Percentiles rank a stretch among this genome's conserved stretches.
These are phyloP conservation scores for Parotocinclus haroldoi DNA, from an alignment of 2,797 vertebrate genomes.

Conservation along the genomic window DNA sequence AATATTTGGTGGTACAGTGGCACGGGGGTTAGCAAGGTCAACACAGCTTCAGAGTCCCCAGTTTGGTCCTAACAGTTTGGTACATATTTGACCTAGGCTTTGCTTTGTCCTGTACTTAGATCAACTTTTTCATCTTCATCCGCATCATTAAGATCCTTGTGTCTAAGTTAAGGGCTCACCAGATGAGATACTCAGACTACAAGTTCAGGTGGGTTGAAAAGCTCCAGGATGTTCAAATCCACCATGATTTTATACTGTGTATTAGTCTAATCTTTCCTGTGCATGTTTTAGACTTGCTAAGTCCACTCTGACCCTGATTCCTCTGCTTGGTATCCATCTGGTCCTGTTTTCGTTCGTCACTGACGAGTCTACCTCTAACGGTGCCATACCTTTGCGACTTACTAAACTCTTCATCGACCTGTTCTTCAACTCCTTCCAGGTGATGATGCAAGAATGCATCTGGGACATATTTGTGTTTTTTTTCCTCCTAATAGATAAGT, in stretches of 20 bases:
- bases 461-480: too few species aligned
- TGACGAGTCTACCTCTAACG: constrained; percentile 78
- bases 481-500: too few species aligned
- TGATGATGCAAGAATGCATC: constrained; percentile 56
- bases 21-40: too few species aligned
- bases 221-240: too few species aligned
- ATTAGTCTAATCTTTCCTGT: too few species aligned
- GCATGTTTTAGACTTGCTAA: constrained; percentile 80
- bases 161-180: constrained; percentile 88
- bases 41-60: too few species aligned
- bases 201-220: constrained; percentile 82
- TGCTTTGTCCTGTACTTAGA: constrained; percentile 65
- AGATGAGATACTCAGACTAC: constrained; percentile 93
- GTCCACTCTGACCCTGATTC: constrained; percentile 93
- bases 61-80: too few species aligned
- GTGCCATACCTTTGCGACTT: constrained; percentile 77
- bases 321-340: constrained; percentile 90
- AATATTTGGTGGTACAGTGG: too few species aligned
- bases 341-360: constrained; percentile 87
- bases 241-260: too few species aligned
- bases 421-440: constrained; percentile 95
- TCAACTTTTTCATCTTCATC: constrained; percentile 94
- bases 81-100: neutral
- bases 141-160: constrained; percentile 87
- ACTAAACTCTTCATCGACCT: constrained; percentile 92